Conservation (phyloP, 1,140 invertebrate genomes). For the Coenobita brevimanus region DNA sequence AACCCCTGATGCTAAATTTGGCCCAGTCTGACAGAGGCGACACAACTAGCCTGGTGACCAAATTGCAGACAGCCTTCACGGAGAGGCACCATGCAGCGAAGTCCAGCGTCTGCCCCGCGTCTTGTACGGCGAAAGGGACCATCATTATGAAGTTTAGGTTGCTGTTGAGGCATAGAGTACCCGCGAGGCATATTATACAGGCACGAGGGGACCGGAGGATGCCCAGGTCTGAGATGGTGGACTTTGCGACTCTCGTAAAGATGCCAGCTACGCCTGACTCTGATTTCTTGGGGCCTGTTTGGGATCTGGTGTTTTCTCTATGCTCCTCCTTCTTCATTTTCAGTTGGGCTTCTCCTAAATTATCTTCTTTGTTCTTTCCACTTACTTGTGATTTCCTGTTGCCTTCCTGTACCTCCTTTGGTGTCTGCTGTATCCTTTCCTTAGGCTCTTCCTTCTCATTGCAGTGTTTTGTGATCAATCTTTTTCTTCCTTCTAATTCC, state of each 20-base stretch:
- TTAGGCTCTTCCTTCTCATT: not conserved
- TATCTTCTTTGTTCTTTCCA: no score
- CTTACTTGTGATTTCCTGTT: not conserved
- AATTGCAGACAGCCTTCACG: slow-evolving; percentile 2
- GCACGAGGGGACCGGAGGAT: slow-evolving; percentile 1
- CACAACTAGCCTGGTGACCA: not conserved
- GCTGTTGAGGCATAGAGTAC: slow-evolving; percentile 2
- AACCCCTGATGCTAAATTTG: not conserved
- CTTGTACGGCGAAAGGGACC: slow-evolving; percentile 2
- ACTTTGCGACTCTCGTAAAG: not conserved
- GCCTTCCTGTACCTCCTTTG: not conserved
- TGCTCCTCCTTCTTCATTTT: not conserved
- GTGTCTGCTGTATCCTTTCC: no score
- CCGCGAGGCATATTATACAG: not conserved
- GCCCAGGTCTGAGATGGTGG: slow-evolving; percentile 5
- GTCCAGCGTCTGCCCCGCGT: not conserved
- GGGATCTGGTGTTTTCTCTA: no score
- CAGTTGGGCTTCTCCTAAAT: not conserved
- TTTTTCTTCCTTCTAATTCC: no score
- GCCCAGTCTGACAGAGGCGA: slow-evolving; percentile 11
- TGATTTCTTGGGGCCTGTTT: not conserved
- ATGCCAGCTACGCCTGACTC: not conserved
- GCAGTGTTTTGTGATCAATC: no score
- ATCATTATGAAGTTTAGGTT: slow-evolving; percentile 33
- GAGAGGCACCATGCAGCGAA: slow-evolving; percentile 21